Conservation (phyloP, 1,140 invertebrate genomes). For the Camponotus pennsylvanicus region DNA sequence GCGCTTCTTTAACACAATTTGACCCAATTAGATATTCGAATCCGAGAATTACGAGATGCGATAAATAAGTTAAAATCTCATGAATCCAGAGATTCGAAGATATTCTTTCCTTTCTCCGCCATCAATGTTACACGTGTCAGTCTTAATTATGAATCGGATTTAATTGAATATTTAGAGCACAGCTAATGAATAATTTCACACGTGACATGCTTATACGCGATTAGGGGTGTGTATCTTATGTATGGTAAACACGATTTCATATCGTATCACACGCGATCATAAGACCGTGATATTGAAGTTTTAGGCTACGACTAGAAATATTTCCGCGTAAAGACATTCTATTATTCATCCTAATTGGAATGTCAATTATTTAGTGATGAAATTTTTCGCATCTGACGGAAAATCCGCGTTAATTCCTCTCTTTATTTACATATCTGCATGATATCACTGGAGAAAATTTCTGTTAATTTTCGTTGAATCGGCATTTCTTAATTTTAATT, state of each 20-base stretch:
- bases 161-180: constrained; percentile 37
- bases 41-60: background rate
- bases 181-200: constrained; percentile 53
- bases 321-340: constrained; percentile 28
- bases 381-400: constrained; percentile 27
- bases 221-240: constrained; percentile 45
- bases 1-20: constrained; percentile 14
- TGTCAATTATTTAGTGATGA: constrained; percentile 63
- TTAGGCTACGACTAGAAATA: constrained; percentile 34
- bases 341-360: constrained; percentile 45
- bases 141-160: background rate
- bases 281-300: constrained; percentile 49
- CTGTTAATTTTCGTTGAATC: background rate
- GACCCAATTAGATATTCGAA: constrained; percentile 31
- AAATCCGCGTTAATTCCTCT: constrained; percentile 11
- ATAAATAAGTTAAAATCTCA: background rate
- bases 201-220: constrained; percentile 26
- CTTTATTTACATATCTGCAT: background rate
- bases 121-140: background rate
- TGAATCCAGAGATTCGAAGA: constrained; percentile 20
- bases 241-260: constrained; percentile 38
- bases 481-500: constrained; percentile 9
- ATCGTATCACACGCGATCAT: constrained; percentile 6
- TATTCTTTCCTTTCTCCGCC: background rate
- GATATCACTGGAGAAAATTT: background rate